Evolutionary conservation across 1,140 invertebrate genomes (phyloP).

Genomic region (Lutraria rhynchaena): DNA sequence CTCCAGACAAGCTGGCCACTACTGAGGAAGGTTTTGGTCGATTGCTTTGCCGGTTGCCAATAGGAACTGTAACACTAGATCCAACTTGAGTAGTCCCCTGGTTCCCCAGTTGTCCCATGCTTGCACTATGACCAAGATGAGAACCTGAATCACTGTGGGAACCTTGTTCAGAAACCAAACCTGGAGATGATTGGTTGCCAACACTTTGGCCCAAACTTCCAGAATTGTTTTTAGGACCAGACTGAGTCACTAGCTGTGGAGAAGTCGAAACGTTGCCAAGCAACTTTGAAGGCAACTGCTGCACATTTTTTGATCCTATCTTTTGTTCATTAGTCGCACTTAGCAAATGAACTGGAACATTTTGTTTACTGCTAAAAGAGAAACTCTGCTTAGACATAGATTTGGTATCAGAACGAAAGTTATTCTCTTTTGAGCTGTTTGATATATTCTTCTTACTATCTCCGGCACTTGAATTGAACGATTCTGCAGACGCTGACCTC

Average conservation of each 20-base stretch:
- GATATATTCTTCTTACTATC: slow-evolving; percentile 58
- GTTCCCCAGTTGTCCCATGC: slow-evolving; percentile 6
- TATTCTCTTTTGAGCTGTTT: slow-evolving; percentile 48
- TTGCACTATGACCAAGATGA: slow-evolving; percentile 37
- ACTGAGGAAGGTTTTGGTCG: slow-evolving; percentile 26
- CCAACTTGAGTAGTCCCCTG: slow-evolving; percentile 16
- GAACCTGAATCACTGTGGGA: background rate
- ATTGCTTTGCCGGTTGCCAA: slow-evolving; percentile 39
- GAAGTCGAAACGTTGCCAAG: slow-evolving; percentile 32
- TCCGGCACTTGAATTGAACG: slow-evolving; percentile 62
- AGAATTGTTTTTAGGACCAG: slow-evolving; percentile 10
- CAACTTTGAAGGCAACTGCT: slow-evolving; percentile 69
- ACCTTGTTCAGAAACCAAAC: background rate
- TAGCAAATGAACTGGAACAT: slow-evolving; percentile 86
- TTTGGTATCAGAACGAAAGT: slow-evolving; percentile 45
- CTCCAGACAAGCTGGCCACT: background rate
- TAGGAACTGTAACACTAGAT: slow-evolving; percentile 6
- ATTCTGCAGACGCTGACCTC: slow-evolving; percentile 75
- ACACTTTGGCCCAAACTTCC: background rate
- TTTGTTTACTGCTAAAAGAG: slow-evolving; percentile 61
- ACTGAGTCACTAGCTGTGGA: background rate
- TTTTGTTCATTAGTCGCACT: slow-evolving; percentile 93
- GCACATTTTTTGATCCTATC: slow-evolving; percentile 80
- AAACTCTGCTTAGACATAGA: slow-evolving; percentile 61
- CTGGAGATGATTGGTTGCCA: slow-evolving; percentile 18